Base-by-base conservation (phyloP, 2,797 vertebrate genomes). In the Myotis planiceps region DNA sequence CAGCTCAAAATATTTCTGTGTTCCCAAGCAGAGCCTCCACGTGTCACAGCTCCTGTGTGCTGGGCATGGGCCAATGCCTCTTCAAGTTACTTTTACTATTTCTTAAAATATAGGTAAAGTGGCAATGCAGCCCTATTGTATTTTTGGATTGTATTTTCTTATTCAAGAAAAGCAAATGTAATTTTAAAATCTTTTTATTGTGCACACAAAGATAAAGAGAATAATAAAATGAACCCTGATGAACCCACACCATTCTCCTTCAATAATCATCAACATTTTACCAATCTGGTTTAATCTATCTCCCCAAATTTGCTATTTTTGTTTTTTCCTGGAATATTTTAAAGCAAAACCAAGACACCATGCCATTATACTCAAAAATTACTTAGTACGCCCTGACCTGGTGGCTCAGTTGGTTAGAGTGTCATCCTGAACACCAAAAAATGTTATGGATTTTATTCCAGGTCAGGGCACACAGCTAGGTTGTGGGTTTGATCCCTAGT, bases 321-420 rank as follows among this genome's bases (percentile, higher is more conserved):
- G 16, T 63, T 92, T 74, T 76, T 80, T 42, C 29, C 53, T 79
- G 18, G 49, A 89, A 65, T 79, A 95, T 92, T 79, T 47, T 89
- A 82, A 97, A 91, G 16, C 18, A 89, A 92, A 97, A 74, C 3
- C 16, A 65, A 90, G 16, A 58, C 25, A 76, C 29, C 19, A 42
- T 6, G 2, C 6, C 10, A 71, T 65, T 80, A 39, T 92, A 63
- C 49, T 27, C 8, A 27, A 21, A 95, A 89, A 74, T 80, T 78
- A 3, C 15, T n/a, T 63, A 63, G 60, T 63, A 63, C 3, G 3
- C 29, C 29, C 29, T 16, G 60, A n/a, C 60, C 60, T n/a, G 15
- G 29, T 63, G 60, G 15, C 60, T 63, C 29, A n/a, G 29, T 63
- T 3, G 15, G 60, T 63, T 63, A n/a, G 27, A 63, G 60, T 63